A percentile compares a stretch with the other conserved stretches of the same genome.
Evolutionary conservation across 2,797 vertebrate species (phyloP).

Genomic region (Galago senegalensis): DNA sequence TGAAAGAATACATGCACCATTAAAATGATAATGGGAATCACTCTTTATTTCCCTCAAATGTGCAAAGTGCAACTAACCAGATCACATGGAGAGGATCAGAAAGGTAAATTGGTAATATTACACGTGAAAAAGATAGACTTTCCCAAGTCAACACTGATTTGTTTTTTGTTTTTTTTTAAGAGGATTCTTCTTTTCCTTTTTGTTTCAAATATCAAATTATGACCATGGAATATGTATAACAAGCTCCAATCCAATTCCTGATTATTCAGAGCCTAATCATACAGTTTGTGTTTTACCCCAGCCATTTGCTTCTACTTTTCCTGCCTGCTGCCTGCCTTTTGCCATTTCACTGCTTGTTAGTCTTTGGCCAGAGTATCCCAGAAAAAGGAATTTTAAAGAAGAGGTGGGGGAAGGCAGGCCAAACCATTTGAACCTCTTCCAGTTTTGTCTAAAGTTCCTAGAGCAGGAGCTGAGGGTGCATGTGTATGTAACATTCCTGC

Average conservation of each 20-base stretch:
- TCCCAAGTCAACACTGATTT: not conserved
- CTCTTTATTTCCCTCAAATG: conserved; percentile 57
- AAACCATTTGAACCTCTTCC: conserved; percentile 80
- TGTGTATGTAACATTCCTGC: conserved; percentile 31
- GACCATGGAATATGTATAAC: conserved; percentile 86
- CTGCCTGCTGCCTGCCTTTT: conserved; percentile 85
- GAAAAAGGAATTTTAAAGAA: conserved; percentile 77
- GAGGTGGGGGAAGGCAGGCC: conserved; percentile 79
- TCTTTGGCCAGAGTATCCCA: conserved; percentile 85
- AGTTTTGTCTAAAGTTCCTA: conserved; percentile 83
- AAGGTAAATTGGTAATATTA: conserved; percentile 62
- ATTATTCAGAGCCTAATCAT: conserved; percentile 85
- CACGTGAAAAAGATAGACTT: conserved; percentile 38
- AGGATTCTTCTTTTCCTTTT: conserved; percentile 67
- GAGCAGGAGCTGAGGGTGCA: conserved; percentile 53
- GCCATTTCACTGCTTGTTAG: conserved; percentile 87
- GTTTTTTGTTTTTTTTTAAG: not conserved
- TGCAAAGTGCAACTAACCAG: conserved; percentile 48
- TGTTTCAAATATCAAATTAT: conserved; percentile 84
- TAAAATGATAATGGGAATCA: conserved; percentile 80
- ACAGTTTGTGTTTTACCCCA: conserved; percentile 85
- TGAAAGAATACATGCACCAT: conserved; percentile 82
- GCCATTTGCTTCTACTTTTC: conserved; percentile 84
- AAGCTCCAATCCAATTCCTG: conserved; percentile 82
- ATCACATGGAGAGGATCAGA: not conserved